Evolutionary conservation across 2,113 vertebrate genomes (phyloP), one percentile per base, ranked within the genome.

Genomic region (Pteropus alecto): DNA sequence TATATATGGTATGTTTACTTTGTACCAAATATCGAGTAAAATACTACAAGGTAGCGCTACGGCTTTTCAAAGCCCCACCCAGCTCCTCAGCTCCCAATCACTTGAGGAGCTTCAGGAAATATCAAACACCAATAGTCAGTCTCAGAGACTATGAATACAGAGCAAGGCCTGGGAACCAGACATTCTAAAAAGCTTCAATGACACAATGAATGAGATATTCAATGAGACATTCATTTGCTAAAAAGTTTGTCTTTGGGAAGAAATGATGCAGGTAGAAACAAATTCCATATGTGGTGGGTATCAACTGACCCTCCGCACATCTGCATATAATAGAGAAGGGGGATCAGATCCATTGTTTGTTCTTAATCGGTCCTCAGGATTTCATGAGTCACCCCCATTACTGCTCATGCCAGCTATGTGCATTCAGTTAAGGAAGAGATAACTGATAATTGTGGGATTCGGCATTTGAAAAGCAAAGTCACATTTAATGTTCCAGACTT

Each of bases 391-490:
- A 89, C 83, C 56, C 18, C 13, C n/a, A 54, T 73, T 90, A 90
- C 35, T 13, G 48, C 16, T 51, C 91, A 94, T 94, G 6, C 7
- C 92, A 96, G 43, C 56, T 95, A 28, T 68, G 48, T 46, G 90
- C 87, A 90, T 41, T 81, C 74, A 89, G 82, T 61, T 13, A 70
- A 43, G 26, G 30, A 78, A 13, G 0, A 76, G 84, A 70, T 41
- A n/a, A 24, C 79, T 24, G 33, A 71, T 74, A 96, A 95, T 96
- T 93, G 48, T 95, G 83, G 71, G 65, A 95, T 91, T 51, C 41
- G 93, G 51, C 60, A 74, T 97, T 93, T 90, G 84, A 93, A 98
- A 96, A 98, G 94, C 63, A 94, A 96, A 98, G 71, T 94, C 94
- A 79, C 83, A 83, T 21, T 94, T 93, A 97, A 76, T 92, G 92